Conservation (phyloP, 2,888 invertebrate species). For the Drosophila anomalata region DNA sequence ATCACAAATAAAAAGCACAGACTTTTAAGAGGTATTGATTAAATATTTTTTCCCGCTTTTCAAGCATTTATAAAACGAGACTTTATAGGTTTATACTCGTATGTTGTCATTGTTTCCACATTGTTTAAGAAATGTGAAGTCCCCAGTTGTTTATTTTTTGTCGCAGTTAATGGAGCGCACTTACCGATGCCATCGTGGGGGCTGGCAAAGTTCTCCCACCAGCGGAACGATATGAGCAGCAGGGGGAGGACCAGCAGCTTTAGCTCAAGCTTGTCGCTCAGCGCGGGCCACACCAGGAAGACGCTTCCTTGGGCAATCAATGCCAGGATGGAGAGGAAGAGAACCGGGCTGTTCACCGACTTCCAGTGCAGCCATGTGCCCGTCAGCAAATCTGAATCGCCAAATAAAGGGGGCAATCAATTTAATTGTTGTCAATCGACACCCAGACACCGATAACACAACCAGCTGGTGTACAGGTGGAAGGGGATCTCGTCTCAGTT, state of each 20-base stretch:
- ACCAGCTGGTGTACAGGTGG: constrained; percentile 14
- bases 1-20: too few relatives aligned
- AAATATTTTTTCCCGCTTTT: too few relatives aligned
- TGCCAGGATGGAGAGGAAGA: constrained; percentile 83
- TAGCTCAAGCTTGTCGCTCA: constrained; percentile 84
- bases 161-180: constrained; percentile 11
- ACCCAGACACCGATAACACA: constrained; percentile 58
- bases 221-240: constrained; percentile 89
- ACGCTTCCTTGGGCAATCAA: constrained; percentile 88
- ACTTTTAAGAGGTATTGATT: too few relatives aligned
- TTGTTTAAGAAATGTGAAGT: background rate
- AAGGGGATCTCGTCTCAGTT: background rate
- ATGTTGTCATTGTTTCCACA: background rate
- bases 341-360: constrained; percentile 60
- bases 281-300: constrained; percentile 88
- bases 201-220: constrained; percentile 93
- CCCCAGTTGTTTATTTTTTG: background rate
- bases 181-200: constrained; percentile 76
- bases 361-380: constrained; percentile 71
- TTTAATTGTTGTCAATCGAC: constrained; percentile 68
- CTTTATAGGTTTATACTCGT: background rate
- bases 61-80: too few relatives aligned
- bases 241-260: constrained; percentile 87
- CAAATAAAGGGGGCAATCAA: constrained; percentile 61
- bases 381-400: constrained; percentile 73